Evolutionary conservation across 2,888 invertebrate species (phyloP).

Genomic region (Frankliniella fusca): DNA sequence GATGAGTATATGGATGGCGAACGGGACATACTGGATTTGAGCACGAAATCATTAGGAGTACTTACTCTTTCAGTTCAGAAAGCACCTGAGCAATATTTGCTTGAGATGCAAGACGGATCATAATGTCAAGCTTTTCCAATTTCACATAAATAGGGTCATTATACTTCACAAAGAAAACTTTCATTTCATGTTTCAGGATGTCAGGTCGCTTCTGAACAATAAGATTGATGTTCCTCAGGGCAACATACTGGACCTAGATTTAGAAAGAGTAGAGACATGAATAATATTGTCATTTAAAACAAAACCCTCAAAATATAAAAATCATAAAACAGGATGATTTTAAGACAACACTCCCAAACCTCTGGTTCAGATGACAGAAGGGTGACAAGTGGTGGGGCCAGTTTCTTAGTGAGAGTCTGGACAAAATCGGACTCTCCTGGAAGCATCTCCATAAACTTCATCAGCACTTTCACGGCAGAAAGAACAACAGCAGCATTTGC

Average conservation of each 20-base stretch:
- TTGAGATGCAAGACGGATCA: conserved; percentile 97
- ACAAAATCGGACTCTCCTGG: conserved; percentile 92
- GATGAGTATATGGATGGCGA: conserved; percentile 8
- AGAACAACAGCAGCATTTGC: conserved; percentile 99
- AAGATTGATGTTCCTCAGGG: conserved; percentile 94
- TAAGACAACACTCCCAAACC: conserved; percentile 40
- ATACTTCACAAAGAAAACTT: conserved; percentile 98
- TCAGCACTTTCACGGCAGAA: conserved; percentile 95
- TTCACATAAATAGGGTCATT: conserved; percentile 99
- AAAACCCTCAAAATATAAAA: conserved; percentile 22
- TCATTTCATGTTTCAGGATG: conserved; percentile 99
- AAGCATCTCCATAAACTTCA: conserved; percentile 98
- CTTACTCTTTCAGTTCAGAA: conserved; percentile 90
- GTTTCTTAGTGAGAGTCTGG: conserved; percentile 86
- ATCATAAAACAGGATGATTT: not conserved
- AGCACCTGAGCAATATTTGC: conserved; percentile 97
- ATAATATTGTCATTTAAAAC: conserved; percentile 16
- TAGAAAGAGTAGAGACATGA: conserved; percentile 6
- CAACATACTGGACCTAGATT: conserved; percentile 87
- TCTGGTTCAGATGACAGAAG: conserved; percentile 96
- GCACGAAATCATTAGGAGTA: not conserved
- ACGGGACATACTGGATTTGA: conserved; percentile 15
- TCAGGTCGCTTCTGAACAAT: conserved; percentile 99
- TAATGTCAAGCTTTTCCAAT: conserved; percentile 96
- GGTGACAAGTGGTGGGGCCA: conserved; percentile 98